Evolutionary conservation across 37 sponge, comb jelly and placozoan genomes (phyloP).

Genomic region (Halisarca cf. caerulea): DNA sequence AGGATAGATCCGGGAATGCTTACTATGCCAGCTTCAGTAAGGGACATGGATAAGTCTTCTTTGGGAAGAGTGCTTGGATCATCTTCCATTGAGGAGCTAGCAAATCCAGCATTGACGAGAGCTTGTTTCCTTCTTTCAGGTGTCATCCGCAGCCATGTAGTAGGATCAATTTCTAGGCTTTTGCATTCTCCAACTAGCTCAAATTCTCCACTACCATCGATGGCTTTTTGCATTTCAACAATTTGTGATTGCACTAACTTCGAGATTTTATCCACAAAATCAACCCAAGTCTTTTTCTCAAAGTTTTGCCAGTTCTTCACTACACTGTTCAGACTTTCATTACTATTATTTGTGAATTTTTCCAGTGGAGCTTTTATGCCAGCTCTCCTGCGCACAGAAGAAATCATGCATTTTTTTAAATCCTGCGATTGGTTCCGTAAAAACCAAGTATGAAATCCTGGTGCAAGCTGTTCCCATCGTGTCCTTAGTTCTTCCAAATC

Average conservation of each 20-base stretch:
- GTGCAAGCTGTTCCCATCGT: conserved; percentile 26
- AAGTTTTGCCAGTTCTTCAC: conserved; percentile 32
- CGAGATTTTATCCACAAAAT: neutral
- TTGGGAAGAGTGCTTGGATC: neutral
- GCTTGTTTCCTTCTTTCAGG: neutral
- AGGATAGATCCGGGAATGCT: neutral
- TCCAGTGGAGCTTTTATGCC: conserved; percentile 10
- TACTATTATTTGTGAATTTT: conserved; percentile 37
- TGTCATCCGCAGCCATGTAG: neutral
- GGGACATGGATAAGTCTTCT: neutral
- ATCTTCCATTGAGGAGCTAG: neutral
- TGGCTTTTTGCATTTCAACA: neutral
- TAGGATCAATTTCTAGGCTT: neutral
- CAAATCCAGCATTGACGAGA: neutral
- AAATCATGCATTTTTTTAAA: conserved; percentile 11
- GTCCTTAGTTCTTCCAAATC: neutral
- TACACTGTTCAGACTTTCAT: conserved; percentile 30
- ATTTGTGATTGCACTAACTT: neutral
- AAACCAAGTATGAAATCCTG: conserved; percentile 41
- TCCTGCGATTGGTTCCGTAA: neutral
- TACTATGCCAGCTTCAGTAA: neutral
- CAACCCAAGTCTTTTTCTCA: conserved; percentile 13
- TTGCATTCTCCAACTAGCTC: neutral
- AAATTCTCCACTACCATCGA: neutral
- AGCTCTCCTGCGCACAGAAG: conserved; percentile 17